Conservation (phyloP, 2,888 invertebrate species). For the Drosophila silvestris region DNA sequence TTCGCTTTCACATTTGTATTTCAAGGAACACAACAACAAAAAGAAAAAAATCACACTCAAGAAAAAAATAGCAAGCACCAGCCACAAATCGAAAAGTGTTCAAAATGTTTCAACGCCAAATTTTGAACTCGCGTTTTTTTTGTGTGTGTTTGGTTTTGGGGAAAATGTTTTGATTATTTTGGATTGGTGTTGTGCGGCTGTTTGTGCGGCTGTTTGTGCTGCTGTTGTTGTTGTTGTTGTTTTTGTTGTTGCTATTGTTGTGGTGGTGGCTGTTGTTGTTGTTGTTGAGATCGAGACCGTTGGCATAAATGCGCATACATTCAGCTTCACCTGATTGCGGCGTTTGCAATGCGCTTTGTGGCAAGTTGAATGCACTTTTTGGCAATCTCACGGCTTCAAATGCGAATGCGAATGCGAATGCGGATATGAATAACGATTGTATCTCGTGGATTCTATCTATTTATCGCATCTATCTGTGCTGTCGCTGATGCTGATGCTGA, state of each 20-base stretch:
- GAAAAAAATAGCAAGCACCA: constrained; percentile 28
- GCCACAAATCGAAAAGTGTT: constrained; percentile 42
- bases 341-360: constrained; percentile 26
- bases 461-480: neutral
- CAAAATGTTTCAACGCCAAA: constrained; percentile 31
- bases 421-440: constrained; percentile 4
- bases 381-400: constrained; percentile 12
- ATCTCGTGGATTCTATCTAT: constrained; percentile 9
- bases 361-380: constrained; percentile 69
- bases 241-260: constrained; percentile 14
- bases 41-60: constrained; percentile 24
- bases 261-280: constrained; percentile 8
- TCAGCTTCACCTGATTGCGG: constrained; percentile 10
- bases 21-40: constrained; percentile 27
- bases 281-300: constrained; percentile 42
- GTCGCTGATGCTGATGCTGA: constrained; percentile 10
- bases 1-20: constrained; percentile 33
- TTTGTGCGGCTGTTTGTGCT: neutral
- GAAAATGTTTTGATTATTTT: constrained; percentile 4
- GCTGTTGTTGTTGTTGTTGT: constrained; percentile 13
- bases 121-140: constrained; percentile 47
- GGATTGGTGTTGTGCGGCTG: constrained; percentile 9
- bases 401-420: neutral
- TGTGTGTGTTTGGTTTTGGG: constrained; percentile 4
- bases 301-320: constrained; percentile 37